Base-by-base conservation (phyloP, 2,888 invertebrate species). In the Galeruca laticollis region DNA sequence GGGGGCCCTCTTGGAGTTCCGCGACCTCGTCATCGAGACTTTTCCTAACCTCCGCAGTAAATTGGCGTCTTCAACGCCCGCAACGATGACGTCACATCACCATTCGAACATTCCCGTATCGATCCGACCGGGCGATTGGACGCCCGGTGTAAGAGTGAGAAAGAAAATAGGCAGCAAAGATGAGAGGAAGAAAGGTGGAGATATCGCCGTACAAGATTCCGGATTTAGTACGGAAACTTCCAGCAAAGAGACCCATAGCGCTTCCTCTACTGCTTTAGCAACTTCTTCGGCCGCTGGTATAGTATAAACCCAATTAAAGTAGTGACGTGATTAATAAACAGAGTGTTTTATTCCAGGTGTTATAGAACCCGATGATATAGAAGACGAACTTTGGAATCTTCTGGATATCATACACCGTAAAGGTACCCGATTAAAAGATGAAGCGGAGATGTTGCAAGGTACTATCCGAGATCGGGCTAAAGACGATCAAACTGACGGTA, bases 1-100 rank as follows among this genome's bases (percentile, higher is more conserved):
- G 88, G 94, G 95, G 77, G 94, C 94, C 81, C 87, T 95, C 81
- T 90, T 95, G 87, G 94, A 95, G 89, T 95, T 95, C 87, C 93
- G 95, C 87, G 95, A 95, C 88, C 91, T 95, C 90, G 95, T 95
- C 89, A 94, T 95, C 91, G 95, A 95, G 90, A 94, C 95, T 83
- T 95, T 95, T 88, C 95, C 95, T 82, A 94, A 95, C 88, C 90
- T 95, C 85, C 93, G 94, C 85, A 92, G 92, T 84, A 95, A 95
- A 89, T 91, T 95, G 70, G 91, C 92, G 83, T 89, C 91, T 80
- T 88, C 90, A 82, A 87, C 84, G 69, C 80, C 84, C 61, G 79
- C 81, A 69, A 82, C 82, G 76, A 82, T 83, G 88, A 86, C 84
- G 82, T 87, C 84, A 82, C 87, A 81, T 86, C 71, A 77, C 37